Percentiles rank a stretch among this genome's conserved stretches.
Conservation (phyloP, 2,113 vertebrate genomes). For the Fregata magnificens region DNA sequence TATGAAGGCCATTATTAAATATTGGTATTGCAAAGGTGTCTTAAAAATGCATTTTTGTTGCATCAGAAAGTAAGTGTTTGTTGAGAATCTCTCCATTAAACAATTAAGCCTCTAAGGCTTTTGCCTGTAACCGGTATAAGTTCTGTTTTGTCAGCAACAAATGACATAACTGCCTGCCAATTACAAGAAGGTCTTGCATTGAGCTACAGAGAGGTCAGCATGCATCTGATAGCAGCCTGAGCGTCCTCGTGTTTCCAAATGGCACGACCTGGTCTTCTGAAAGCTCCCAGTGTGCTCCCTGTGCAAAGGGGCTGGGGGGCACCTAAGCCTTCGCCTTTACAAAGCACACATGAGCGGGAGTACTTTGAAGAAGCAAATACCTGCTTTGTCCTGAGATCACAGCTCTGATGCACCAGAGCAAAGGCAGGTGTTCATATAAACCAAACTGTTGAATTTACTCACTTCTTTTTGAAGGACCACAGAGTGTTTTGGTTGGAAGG, state of each 20-base stretch:
- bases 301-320: fast-evolving
- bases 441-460: background rate
- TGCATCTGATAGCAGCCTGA: background rate
- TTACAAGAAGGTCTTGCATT: background rate
- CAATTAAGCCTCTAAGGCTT: background rate
- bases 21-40: background rate
- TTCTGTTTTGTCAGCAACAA: background rate
- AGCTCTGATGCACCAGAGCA: background rate
- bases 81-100: background rate
- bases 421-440: background rate
- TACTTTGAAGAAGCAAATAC: background rate
- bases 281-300: background rate
- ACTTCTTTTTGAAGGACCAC: background rate
- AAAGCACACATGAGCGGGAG: fast-evolving
- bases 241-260: background rate
- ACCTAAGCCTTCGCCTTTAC: background rate
- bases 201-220: background rate
- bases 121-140: background rate
- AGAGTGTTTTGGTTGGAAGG: background rate
- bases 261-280: background rate
- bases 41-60: background rate
- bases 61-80: background rate
- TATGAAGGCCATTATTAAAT: background rate
- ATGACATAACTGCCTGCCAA: background rate
- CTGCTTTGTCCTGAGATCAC: background rate